Percentiles rank a stretch among this genome's conserved stretches.
Evolutionary conservation across 2,888 invertebrate genomes (phyloP).

Genomic region (Melikaiella ostensackeni): DNA sequence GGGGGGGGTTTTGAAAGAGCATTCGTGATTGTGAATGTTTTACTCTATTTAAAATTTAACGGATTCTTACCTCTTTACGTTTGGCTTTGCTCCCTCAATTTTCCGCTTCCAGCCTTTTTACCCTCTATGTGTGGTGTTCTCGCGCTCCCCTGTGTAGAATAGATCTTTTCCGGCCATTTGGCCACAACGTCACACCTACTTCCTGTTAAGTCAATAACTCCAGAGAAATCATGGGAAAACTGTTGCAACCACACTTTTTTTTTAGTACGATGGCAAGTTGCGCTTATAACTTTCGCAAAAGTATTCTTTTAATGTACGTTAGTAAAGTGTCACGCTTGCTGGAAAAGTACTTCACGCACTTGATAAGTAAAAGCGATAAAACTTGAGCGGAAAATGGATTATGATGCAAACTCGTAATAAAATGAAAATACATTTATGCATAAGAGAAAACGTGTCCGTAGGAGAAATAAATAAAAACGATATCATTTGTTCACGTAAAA

Average conservation of each 20-base stretch:
- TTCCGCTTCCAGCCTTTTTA: not conserved
- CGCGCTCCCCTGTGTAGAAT: not conserved
- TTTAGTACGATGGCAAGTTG: not conserved
- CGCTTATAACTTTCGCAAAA: not conserved
- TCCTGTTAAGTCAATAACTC: constrained; percentile 25
- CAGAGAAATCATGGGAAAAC: constrained; percentile 10
- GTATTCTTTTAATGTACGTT: not conserved
- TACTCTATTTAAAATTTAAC: not conserved
- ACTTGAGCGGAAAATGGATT: not conserved
- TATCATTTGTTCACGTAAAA: not conserved
- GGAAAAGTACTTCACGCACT: not conserved
- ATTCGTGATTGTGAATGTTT: not conserved
- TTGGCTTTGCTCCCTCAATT: constrained; percentile 9
- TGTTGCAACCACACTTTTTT: constrained; percentile 17
- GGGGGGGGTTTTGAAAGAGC: not conserved
- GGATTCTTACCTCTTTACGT: not conserved
- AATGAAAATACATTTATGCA: constrained; percentile 4
- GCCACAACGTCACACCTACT: constrained; percentile 4
- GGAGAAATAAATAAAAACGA: not conserved
- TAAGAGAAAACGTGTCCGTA: not conserved
- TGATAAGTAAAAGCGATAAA: constrained; percentile 1
- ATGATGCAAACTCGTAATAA: constrained; percentile 1
- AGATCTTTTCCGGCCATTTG: not conserved
- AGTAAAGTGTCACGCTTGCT: not conserved
- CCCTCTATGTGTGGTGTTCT: not conserved